These are phyloP conservation scores for Diarsia rubi DNA, from an alignment of 2,888 invertebrate species.

Conservation along the genomic window DNA sequence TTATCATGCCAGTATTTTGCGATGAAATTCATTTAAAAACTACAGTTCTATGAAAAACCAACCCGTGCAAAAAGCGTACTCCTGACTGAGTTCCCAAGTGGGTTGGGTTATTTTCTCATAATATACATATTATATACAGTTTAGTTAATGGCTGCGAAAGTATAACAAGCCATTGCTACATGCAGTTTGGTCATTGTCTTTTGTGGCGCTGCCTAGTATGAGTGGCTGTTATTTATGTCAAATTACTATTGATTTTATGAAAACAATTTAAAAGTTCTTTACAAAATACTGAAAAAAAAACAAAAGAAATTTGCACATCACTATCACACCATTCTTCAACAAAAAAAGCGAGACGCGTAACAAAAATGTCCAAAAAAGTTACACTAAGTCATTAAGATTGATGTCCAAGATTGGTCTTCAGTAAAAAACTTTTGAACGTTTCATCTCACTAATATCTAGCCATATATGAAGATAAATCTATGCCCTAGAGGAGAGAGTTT, in stretches of 20 bases:
- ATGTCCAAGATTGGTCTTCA: conserved; percentile 54
- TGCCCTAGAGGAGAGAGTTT: conserved; percentile 58
- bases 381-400: conserved; percentile 64
- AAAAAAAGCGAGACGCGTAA: conserved; percentile 37
- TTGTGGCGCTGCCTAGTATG: no score
- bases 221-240: not conserved
- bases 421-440: conserved; percentile 58
- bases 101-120: no score
- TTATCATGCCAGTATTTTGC: no score
- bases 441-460: conserved; percentile 58
- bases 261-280: not conserved
- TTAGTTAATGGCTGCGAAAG: no score
- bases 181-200: no score
- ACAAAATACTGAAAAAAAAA: not conserved
- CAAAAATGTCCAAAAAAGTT: conserved; percentile 56
- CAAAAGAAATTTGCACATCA: conserved; percentile 36
- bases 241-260: not conserved
- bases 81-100: no score
- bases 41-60: no score
- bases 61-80: no score
- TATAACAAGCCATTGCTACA: no score
- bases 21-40: no score
- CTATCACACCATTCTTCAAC: conserved; percentile 20
- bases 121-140: no score
- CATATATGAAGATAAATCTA: conserved; percentile 66